Percentiles rank a stretch among this genome's conserved stretches.
phyloP scores from a whole-genome alignment of 2,113 vertebrate genomes.

The Struthio camelus region DNA sequence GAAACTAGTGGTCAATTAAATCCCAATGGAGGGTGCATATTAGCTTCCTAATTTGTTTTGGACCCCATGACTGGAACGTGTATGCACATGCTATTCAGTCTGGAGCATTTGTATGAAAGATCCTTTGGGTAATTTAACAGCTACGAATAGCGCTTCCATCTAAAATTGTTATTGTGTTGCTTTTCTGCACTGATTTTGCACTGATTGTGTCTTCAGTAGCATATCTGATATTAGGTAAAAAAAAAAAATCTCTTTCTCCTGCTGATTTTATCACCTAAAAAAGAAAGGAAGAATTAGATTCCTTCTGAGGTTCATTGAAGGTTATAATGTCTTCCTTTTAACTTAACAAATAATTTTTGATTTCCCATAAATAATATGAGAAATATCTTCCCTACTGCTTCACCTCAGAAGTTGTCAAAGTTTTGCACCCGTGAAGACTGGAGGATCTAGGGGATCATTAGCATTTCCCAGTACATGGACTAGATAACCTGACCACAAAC shows the following conservation, averaged over 20 bases:
- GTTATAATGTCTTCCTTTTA: neutral
- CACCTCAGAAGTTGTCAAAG: neutral
- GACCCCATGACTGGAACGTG: slow-evolving; percentile 46
- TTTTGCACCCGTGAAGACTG: neutral
- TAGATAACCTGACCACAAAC: neutral
- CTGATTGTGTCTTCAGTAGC: neutral
- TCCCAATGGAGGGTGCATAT: slow-evolving; percentile 38
- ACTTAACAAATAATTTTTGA: neutral
- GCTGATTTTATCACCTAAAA: neutral
- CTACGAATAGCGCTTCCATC: slow-evolving; percentile 49
- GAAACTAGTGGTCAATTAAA: slow-evolving; percentile 69
- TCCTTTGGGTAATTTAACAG: slow-evolving; percentile 60
- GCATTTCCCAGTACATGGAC: neutral
- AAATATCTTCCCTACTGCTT: neutral
- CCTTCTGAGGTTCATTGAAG: neutral
- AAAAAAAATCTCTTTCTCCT: neutral
- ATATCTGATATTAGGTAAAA: neutral
- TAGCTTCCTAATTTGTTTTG: slow-evolving; percentile 67
- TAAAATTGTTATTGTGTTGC: slow-evolving; percentile 34
- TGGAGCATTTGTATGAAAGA: slow-evolving; percentile 36
- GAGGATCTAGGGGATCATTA: neutral
- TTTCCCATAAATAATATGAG: neutral
- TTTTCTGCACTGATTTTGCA: slow-evolving; percentile 47
- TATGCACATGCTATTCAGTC: slow-evolving; percentile 14
- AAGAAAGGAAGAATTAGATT: neutral